Conservation (phyloP, 2,113 vertebrate genomes). For the Poecile atricapillus region DNA sequence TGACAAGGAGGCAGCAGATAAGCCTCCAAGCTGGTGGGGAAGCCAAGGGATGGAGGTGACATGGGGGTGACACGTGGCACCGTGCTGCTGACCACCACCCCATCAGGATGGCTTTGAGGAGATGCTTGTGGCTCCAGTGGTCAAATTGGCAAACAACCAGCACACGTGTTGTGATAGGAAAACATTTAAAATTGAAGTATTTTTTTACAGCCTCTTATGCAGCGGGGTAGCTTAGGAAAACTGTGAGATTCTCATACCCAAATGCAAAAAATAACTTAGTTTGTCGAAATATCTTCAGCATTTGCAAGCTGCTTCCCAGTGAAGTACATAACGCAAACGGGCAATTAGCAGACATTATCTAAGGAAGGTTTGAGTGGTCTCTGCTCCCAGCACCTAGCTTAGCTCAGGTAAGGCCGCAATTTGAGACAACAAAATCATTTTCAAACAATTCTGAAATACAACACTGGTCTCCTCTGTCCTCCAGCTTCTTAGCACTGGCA, state of each 20-base stretch:
- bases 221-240: background rate
- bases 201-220: background rate
- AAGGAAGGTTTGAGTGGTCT: background rate
- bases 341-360: background rate
- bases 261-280: background rate
- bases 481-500: background rate
- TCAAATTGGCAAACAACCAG: background rate
- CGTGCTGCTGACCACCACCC: fast-evolving
- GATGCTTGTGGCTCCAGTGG: background rate
- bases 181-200: background rate
- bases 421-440: background rate
- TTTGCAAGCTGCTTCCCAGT: background rate
- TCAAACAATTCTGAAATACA: background rate
- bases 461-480: fast-evolving
- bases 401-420: background rate
- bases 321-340: background rate
- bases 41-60: constrained; percentile 26
- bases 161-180: fast-evolving
- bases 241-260: background rate
- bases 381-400: background rate
- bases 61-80: background rate
- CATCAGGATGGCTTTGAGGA: background rate
- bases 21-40: constrained; percentile 48
- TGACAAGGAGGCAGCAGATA: constrained; percentile 40
- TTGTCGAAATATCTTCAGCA: background rate